A percentile compares a stretch with the other conserved stretches of the same genome.
phyloP scores from a whole-genome alignment of 2,888 invertebrate genomes.

The Agrochola lychnidis region DNA sequence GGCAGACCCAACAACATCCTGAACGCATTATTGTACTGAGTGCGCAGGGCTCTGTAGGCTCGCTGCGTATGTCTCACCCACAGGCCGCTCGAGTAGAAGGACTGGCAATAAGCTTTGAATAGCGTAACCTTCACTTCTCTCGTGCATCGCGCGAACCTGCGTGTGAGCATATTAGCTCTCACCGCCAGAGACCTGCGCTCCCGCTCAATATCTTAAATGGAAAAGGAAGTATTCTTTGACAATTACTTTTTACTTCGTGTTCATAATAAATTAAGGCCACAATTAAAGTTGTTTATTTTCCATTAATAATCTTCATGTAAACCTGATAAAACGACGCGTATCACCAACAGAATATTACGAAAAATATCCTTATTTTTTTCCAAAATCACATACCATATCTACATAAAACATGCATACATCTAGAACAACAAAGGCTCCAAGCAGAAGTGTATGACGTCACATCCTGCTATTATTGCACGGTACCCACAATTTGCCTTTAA shows the following conservation, averaged over 20 bases:
- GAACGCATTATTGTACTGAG: no score
- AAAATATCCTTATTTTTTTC: not conserved
- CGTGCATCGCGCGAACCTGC: no score
- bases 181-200: no score
- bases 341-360: not conserved
- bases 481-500: conserved; percentile 81
- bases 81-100: no score
- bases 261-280: not conserved
- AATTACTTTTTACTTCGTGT: not conserved
- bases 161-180: no score
- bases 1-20: no score
- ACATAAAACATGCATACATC: conserved; percentile 12
- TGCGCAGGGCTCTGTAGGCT: no score
- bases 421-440: conserved; percentile 33
- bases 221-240: not conserved
- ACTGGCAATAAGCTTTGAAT: no score
- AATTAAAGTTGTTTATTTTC: not conserved
- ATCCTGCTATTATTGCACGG: conserved; percentile 81
- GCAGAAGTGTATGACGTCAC: conserved; percentile 78
- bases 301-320: not conserved
- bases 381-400: conserved; percentile 29
- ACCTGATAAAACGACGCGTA: not conserved
- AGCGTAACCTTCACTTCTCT: no score
- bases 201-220: no score
- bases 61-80: no score